phyloP scores from a whole-genome alignment of 2,888 invertebrate genomes.

The Brachylomia viminalis region DNA sequence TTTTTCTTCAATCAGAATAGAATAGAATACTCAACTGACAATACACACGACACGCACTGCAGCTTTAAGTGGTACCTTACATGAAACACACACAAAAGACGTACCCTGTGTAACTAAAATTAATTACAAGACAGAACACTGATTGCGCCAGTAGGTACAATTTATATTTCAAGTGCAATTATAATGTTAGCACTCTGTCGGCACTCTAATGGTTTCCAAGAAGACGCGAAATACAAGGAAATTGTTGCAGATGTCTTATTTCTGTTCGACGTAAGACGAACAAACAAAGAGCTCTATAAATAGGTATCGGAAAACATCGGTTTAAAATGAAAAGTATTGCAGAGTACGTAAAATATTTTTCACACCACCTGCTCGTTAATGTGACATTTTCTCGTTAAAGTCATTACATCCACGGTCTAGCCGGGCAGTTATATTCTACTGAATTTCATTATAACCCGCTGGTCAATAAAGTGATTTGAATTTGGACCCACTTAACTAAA shows the following conservation, averaged over 20 bases:
- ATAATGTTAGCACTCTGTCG: not conserved
- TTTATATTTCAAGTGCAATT: constrained; percentile 6
- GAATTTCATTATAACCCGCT: not conserved
- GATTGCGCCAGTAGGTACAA: not conserved
- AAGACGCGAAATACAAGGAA: not conserved
- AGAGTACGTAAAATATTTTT: not conserved
- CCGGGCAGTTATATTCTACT: too few relatives aligned
- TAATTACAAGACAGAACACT: not conserved
- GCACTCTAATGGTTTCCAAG: not conserved
- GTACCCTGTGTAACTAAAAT: not conserved
- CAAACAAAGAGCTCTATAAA: not conserved
- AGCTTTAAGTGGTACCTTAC: too few relatives aligned
- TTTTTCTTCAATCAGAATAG: not conserved
- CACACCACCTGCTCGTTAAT: not conserved
- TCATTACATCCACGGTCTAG: not conserved
- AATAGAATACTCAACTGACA: not conserved
- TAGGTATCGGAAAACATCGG: not conserved
- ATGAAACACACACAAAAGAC: too few relatives aligned
- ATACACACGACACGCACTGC: not conserved
- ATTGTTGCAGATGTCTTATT: not conserved
- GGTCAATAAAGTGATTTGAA: not conserved
- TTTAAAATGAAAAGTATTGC: not conserved
- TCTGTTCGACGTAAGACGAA: not conserved
- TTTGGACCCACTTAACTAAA: not conserved
- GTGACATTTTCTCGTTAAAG: not conserved